A percentile compares a stretch with the other conserved stretches of the same genome.
These are phyloP conservation scores for Cephus pulcher DNA, from an alignment of 2,888 invertebrate genomes.

Conservation along the genomic window DNA sequence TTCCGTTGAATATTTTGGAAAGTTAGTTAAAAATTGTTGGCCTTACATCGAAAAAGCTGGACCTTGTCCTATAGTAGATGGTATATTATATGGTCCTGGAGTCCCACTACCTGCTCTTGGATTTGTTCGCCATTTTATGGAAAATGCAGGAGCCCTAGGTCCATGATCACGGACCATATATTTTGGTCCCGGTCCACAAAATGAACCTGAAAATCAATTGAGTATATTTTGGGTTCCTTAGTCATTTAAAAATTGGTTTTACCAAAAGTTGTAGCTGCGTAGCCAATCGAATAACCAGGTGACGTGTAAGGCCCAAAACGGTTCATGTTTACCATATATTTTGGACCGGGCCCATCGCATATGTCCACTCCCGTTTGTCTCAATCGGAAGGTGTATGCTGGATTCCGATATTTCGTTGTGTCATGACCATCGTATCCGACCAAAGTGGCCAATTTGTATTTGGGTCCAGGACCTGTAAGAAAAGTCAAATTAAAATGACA, in stretches of 20 bases:
- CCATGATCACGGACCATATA: conserved; percentile 31
- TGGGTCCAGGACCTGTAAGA: conserved; percentile 70
- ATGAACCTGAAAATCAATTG: background rate
- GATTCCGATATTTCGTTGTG: conserved; percentile 71
- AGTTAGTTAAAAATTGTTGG: too few relatives aligned
- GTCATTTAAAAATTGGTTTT: background rate
- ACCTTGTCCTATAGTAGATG: conserved; percentile 25
- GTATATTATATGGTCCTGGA: conserved; percentile 40
- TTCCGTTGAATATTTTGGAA: too few relatives aligned
- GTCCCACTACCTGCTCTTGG: conserved; percentile 21
- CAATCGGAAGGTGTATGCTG: conserved; percentile 73
- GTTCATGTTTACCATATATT: conserved; percentile 60
- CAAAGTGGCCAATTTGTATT: conserved; percentile 72
- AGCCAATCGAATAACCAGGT: conserved; percentile 1
- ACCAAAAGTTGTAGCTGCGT: conserved; percentile 1
- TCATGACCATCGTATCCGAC: conserved; percentile 75
- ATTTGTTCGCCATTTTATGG: conserved; percentile 40
- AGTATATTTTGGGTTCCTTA: background rate
- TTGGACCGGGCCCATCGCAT: conserved; percentile 65
- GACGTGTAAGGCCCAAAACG: conserved; percentile 19
- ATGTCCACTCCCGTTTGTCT: conserved; percentile 36
- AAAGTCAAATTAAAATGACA: too few relatives aligned
- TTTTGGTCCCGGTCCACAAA: conserved; percentile 41
- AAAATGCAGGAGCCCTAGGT: conserved; percentile 33
- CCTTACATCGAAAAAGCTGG: conserved; percentile 45